Conservation (phyloP, 1,140 invertebrate genomes). For the Aradophagus sp. region DNA sequence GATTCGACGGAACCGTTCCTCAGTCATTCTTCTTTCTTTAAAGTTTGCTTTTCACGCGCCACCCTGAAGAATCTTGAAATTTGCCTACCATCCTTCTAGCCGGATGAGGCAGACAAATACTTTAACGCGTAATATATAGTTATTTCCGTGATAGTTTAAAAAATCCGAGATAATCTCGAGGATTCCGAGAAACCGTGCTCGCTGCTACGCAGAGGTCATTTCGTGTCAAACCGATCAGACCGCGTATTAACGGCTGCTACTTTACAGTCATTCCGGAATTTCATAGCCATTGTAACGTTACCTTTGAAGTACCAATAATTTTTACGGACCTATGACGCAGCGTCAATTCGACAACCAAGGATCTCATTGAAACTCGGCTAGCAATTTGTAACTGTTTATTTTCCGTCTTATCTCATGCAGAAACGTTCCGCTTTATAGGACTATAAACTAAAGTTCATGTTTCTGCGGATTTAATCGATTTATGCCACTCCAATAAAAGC, state of each 20-base stretch:
- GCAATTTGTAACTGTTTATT: constrained; percentile 48
- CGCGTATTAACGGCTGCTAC: constrained; percentile 30
- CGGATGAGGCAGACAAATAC: too few species aligned
- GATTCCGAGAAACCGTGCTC: constrained; percentile 23
- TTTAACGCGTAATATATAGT: too few species aligned
- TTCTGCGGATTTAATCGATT: constrained; percentile 25
- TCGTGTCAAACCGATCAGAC: constrained; percentile 45
- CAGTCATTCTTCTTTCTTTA: too few species aligned
- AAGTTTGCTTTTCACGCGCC: too few species aligned
- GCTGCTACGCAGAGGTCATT: constrained; percentile 32
- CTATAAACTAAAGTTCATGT: constrained; percentile 28
- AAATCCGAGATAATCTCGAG: constrained; percentile 38
- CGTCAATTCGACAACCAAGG: constrained; percentile 22
- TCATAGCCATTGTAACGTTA: constrained; percentile 36
- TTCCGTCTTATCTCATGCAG: constrained; percentile 23
- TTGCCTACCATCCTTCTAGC: too few species aligned
- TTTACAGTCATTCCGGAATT: constrained; percentile 43
- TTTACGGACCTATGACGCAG: constrained; percentile 27
- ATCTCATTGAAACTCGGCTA: constrained; percentile 38
- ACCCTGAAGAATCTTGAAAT: too few species aligned
- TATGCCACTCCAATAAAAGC: neutral
- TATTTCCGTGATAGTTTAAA: too few species aligned
- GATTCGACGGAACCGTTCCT: too few species aligned
- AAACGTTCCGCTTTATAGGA: constrained; percentile 40
- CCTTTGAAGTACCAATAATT: constrained; percentile 36